phyloP scores from a whole-genome alignment of 2,113 vertebrate species.

The Globicephala melas region DNA sequence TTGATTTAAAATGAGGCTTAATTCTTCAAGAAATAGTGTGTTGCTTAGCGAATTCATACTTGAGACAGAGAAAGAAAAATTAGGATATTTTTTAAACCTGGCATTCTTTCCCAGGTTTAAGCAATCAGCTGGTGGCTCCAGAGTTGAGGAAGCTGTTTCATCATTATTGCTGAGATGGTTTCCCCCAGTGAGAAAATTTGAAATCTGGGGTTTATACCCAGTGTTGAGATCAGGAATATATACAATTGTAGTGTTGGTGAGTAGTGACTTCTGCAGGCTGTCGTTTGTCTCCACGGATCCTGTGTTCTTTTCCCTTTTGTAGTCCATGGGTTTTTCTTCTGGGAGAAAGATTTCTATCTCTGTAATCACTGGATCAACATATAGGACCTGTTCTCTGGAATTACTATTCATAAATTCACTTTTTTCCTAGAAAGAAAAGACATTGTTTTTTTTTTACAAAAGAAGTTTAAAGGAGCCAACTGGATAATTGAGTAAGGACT shows the following conservation, averaged over 20 bases:
- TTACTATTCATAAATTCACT: neutral
- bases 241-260: fast-evolving
- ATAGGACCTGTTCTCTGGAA: fast-evolving
- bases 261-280: fast-evolving
- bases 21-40: slow-evolving; percentile 66
- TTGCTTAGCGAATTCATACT: neutral
- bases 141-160: fast-evolving
- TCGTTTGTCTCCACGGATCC: fast-evolving
- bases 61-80: slow-evolving; percentile 38
- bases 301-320: neutral
- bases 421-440: slow-evolving; percentile 67
- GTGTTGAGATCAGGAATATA: slow-evolving; percentile 46
- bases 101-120: fast-evolving
- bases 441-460: neutral
- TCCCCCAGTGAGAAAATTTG: fast-evolving
- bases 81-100: slow-evolving; percentile 49
- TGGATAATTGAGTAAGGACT: neutral
- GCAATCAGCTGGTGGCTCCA: neutral
- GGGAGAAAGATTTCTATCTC: slow-evolving; percentile 72
- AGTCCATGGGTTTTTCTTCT: neutral
- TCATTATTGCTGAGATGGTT: neutral
- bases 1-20: slow-evolving; percentile 77
- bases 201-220: slow-evolving; percentile 82
- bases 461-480: neutral
- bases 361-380: slow-evolving; percentile 65